These are phyloP conservation scores for Rhadina sibilatrix DNA, from an alignment of 2,113 vertebrate genomes.

Conservation along the genomic window DNA sequence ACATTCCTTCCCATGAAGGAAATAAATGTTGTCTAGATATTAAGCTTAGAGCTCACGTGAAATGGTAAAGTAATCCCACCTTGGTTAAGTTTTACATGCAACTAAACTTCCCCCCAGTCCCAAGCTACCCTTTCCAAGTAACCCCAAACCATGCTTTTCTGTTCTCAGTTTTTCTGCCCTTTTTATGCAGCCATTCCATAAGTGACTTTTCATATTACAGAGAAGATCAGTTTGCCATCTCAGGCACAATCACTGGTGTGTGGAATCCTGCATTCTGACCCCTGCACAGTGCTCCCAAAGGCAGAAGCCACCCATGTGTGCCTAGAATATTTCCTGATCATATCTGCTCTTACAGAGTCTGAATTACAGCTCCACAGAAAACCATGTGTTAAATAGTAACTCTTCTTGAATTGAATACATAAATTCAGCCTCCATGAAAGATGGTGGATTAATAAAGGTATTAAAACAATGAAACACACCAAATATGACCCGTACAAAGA, in stretches of 20 bases:
- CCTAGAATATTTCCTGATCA: not conserved
- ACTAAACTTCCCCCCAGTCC: not conserved
- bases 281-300: not conserved
- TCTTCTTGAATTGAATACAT: not conserved
- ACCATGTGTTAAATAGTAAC: not conserved
- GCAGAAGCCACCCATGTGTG: not conserved
- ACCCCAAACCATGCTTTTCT: not conserved
- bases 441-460: not conserved
- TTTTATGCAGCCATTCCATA: not conserved
- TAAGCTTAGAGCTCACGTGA: not conserved
- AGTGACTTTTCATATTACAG: not conserved
- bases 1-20: not conserved
- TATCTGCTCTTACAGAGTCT: fast-evolving
- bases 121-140: not conserved
- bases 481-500: not conserved
- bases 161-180: not conserved
- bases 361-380: not conserved
- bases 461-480: not conserved
- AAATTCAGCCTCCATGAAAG: not conserved
- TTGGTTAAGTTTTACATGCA: not conserved
- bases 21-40: not conserved
- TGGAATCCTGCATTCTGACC: not conserved
- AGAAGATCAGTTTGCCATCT: not conserved
- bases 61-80: not conserved
- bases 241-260: not conserved